Base-by-base conservation (phyloP, 1,140 invertebrate genomes). In the Tenebrio molitor region DNA sequence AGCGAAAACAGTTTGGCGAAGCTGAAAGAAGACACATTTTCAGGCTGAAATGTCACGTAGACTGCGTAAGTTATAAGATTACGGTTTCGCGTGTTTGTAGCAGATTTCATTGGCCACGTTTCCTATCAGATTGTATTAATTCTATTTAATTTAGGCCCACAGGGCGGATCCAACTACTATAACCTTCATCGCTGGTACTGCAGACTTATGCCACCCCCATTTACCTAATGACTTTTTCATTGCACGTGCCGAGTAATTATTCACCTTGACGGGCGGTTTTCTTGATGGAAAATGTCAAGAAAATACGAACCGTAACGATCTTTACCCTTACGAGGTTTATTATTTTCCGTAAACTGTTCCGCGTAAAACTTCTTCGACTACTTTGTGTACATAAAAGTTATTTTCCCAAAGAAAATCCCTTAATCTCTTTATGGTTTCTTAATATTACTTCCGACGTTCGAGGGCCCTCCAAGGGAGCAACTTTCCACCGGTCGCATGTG, bases 111-210 rank as follows among this genome's bases (percentile, higher is more conserved):
- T 73, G 63, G 41, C 70, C 64, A 66, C 66, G 41, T 62, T 69
- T 70, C 46, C 71, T 73, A 75, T 75, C 74, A 73, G 71, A 75
- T 71, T 75, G 21, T 75, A 75, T 75, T 75, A 75, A 75, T 75
- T 75, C 71, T 50, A 69, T 69, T 75, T 75, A 75, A 75, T 75
- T 75, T 62, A 33, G 66, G 67, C 36, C n/a, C n/a, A 17, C 34
- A 17, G 53, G 29, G 14, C 68, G 70, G 63, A 39, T 67, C 70
- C 16, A 44, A 72, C 50, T 42, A 50, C 42, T 19, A 33, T 19
- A 25, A 36, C 36, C 33, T 50, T 21, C 39, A 8, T 3, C 50
- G 50, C 17, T 71, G 69, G 66, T 72, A 53, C 36, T 34, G 16
- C 36, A 10, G 42, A 68, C 41, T 68, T 58, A 72, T 68, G 25